Evolutionary conservation across 1,140 invertebrate species (phyloP), one percentile per base, ranked within the genome.

Genomic region (Ceratitis capitata): DNA sequence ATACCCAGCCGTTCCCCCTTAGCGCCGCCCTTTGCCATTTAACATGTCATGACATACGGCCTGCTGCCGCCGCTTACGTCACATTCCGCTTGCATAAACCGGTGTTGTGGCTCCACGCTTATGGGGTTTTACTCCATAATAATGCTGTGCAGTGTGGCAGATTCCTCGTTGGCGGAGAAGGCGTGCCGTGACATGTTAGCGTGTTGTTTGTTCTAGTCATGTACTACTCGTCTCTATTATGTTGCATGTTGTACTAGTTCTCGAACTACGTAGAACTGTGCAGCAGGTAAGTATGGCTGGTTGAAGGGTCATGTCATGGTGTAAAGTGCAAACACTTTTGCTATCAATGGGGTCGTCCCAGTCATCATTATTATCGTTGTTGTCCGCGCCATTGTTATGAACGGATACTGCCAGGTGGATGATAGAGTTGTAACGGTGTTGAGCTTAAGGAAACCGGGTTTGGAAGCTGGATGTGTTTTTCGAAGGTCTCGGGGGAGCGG

Each of bases 261-360:
- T n/a, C n/a, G n/a, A n/a, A n/a, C n/a, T n/a, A n/a, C n/a, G n/a
- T n/a, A n/a, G n/a, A n/a, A n/a, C n/a, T 78, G 9, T 83, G 82
- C 53, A 19, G 19, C 12, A 83, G 32, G 45, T 53, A 83, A 53
- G 82, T 51, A 49, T 53, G 47, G 16, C 42, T 32, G 47, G 47
- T 32, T 53, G 26, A 53, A 53, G 47, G 32, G 47, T 83, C 82
- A 83, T 83, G 51, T 51, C 47, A 83, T 83, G 82, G 82, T 83
- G 82, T 56, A 83, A 83, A 83, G 82, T 83, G 82, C 82, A 83
- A 83, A 83, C 82, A 83, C 82, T 83, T 83, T 83, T 83, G 47
- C 82, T 83, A 83, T 83, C 82, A 83, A 83, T 83, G 47, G 47
- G 82, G 45, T 53, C 45, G 78, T 23, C 45, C 9, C 32, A 14